Evolutionary conservation across 2,888 invertebrate species (phyloP).

Genomic region (Brachypterus glaber): DNA sequence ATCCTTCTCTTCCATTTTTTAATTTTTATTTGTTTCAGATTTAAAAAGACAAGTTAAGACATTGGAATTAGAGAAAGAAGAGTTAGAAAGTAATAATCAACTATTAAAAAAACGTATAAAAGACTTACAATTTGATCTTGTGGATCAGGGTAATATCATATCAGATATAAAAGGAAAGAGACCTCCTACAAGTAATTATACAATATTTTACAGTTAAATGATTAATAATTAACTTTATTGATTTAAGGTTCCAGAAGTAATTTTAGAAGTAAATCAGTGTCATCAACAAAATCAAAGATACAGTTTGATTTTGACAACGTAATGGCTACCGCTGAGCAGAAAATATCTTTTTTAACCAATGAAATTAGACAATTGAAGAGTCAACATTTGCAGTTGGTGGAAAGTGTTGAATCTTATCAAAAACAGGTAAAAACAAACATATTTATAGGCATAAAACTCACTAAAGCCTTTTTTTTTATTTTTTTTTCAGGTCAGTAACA

Average conservation of each 20-base stretch:
- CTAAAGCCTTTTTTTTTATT: slow-evolving; percentile 3
- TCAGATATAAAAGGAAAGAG: slow-evolving; percentile 1
- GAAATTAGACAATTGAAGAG: slow-evolving; percentile 40
- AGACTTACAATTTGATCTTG: slow-evolving; percentile 42
- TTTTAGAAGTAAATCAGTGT: slow-evolving; percentile 11
- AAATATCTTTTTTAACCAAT: slow-evolving; percentile 38
- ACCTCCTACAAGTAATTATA: neutral
- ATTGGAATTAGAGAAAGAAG: slow-evolving; percentile 50
- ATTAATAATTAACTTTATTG: slow-evolving; percentile 9
- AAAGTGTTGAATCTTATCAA: slow-evolving; percentile 38
- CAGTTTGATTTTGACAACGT: slow-evolving; percentile 43
- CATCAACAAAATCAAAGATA: slow-evolving; percentile 16
- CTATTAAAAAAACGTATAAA: slow-evolving; percentile 53
- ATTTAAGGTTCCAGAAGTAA: slow-evolving; percentile 7
- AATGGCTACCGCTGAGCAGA: slow-evolving; percentile 33
- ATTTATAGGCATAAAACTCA: slow-evolving; percentile 4
- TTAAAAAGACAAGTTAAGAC: slow-evolving; percentile 43
- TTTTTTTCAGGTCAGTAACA: slow-evolving; percentile 34
- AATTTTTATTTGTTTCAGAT: slow-evolving; percentile 36
- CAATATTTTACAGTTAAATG: too few species aligned
- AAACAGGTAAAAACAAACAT: slow-evolving; percentile 33
- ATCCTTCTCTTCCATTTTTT: slow-evolving; percentile 30
- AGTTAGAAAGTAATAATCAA: slow-evolving; percentile 41
- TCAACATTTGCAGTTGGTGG: slow-evolving; percentile 32
- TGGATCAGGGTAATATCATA: slow-evolving; percentile 38